A percentile compares a stretch with the other conserved stretches of the same genome.
Conservation (phyloP, 1,140 invertebrate genomes). For the Sycobia sp. region DNA sequence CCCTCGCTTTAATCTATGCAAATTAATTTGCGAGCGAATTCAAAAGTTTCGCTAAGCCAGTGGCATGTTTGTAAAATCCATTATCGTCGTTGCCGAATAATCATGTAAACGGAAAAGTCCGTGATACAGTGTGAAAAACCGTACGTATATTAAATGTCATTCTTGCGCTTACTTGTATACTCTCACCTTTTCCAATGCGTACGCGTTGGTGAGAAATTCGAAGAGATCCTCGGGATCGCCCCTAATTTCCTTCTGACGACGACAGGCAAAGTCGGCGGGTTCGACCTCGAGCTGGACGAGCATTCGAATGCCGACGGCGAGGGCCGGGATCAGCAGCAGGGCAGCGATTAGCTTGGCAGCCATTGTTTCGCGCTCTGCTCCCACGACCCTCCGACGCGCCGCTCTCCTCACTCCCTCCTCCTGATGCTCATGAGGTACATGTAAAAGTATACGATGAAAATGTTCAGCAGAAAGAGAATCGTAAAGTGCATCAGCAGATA, state of each 20-base stretch:
- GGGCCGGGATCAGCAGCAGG: slow-evolving; percentile 26
- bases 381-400: too few species aligned
- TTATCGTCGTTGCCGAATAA: too few species aligned
- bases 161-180: too few species aligned
- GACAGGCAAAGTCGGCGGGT: slow-evolving; percentile 41
- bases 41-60: too few species aligned
- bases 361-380: neutral
- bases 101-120: too few species aligned
- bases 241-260: slow-evolving; percentile 41
- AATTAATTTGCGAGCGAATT: too few species aligned
- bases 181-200: slow-evolving; percentile 49
- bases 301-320: slow-evolving; percentile 39
- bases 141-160: too few species aligned
- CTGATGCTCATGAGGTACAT: neutral
- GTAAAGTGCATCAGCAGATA: neutral
- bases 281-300: slow-evolving; percentile 43
- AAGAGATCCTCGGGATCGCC: slow-evolving; percentile 40
- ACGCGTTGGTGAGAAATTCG: slow-evolving; percentile 41
- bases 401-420: neutral
- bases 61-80: too few species aligned
- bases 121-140: too few species aligned
- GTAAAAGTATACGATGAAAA: slow-evolving; percentile 17
- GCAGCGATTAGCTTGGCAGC: neutral
- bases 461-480: neutral
- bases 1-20: too few species aligned